Base-by-base conservation (phyloP, 1,140 invertebrate species). In the Chlorops oryzae region DNA sequence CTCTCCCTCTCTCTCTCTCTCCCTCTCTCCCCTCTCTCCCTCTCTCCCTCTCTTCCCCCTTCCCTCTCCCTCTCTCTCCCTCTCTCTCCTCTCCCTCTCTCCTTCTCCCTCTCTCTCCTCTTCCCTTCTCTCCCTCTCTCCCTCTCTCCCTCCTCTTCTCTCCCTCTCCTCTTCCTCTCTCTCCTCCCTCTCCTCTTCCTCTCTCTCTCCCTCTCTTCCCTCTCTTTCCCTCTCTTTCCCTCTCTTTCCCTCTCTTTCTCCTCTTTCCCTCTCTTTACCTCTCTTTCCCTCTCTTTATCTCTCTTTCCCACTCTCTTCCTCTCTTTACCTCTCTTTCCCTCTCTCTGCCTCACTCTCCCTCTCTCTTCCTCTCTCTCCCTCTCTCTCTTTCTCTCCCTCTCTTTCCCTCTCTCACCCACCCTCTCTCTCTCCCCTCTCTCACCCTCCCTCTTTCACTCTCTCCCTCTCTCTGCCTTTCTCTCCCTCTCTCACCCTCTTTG, bases 311-410 rank as follows among this genome's bases (percentile, higher is more conserved):
- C 9, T 32, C 9, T 32, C 28, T 32, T 15, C 15, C 28, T 32
- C 9, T 32, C 9, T 32, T 15, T 10, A 32, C 15, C 28, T 32
- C 28, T 32, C 28, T 32, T 15, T 32, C 28, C 28, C 15, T 32
- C 28, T 32, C 28, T 15, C 9, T 32, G 28, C 15, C 28, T 32
- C 28, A 10, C 15, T 32, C 28, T 15, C 28, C 28, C 9, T 32
- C 9, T 32, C 28, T 32, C 28, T 32, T 32, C 28, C 28, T 15
- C 28, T 15, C 17, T 38, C 35, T n/a, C 46, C 39, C 46, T 47
- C 35, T 47, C 21, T 38, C 35, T 47, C 20, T 34, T 5, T 23
- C 17, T 20, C 22, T 42, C 22, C n/a, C 20, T 22, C 20, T 15
- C 34, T 41, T 7, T 15, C 18, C 9, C 18, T 41, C 6, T 49